Percentiles rank a stretch among this genome's conserved stretches.
These are phyloP conservation scores for Alentia gelatinosa DNA, from an alignment of 2,888 invertebrate species.

Conservation along the genomic window DNA sequence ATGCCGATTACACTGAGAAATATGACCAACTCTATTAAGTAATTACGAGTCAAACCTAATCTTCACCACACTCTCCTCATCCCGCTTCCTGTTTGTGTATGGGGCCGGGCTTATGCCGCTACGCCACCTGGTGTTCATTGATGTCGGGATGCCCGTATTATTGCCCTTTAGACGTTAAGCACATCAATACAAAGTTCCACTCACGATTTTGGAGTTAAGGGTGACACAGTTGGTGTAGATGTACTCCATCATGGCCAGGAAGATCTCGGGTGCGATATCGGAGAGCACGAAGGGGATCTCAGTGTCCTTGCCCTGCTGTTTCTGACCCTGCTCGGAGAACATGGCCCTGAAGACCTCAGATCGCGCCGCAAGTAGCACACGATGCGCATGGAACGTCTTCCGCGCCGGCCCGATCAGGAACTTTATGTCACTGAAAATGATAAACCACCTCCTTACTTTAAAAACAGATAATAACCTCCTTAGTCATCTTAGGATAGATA, in stretches of 20 bases:
- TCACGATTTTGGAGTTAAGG: slow-evolving; percentile 75
- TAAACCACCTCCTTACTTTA: neutral
- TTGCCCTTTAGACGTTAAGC: too few species aligned
- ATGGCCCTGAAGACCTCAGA: slow-evolving; percentile 79
- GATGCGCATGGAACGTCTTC: slow-evolving; percentile 76
- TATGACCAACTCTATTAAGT: too few species aligned
- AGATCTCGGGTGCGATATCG: slow-evolving; percentile 76
- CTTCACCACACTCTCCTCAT: too few species aligned
- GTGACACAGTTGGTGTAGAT: slow-evolving; percentile 79
- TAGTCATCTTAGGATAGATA: too few species aligned
- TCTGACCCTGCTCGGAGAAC: slow-evolving; percentile 72
- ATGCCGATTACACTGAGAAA: too few species aligned
- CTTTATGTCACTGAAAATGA: slow-evolving; percentile 77
- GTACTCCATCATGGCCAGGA: slow-evolving; percentile 77
- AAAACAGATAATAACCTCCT: neutral
- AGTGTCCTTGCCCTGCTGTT: slow-evolving; percentile 68
- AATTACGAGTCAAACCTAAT: too few species aligned
- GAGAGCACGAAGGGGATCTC: slow-evolving; percentile 77
- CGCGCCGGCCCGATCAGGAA: slow-evolving; percentile 76
- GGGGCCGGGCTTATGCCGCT: too few species aligned
- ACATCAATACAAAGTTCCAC: too few species aligned
- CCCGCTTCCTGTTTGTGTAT: too few species aligned
- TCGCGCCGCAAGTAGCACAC: slow-evolving; percentile 74
- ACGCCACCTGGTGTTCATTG: too few species aligned
- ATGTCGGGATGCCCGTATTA: too few species aligned